A percentile compares a stretch with the other conserved stretches of the same genome.
These are phyloP conservation scores for Platysteira castanea DNA, from an alignment of 2,113 vertebrate species.

Conservation along the genomic window DNA sequence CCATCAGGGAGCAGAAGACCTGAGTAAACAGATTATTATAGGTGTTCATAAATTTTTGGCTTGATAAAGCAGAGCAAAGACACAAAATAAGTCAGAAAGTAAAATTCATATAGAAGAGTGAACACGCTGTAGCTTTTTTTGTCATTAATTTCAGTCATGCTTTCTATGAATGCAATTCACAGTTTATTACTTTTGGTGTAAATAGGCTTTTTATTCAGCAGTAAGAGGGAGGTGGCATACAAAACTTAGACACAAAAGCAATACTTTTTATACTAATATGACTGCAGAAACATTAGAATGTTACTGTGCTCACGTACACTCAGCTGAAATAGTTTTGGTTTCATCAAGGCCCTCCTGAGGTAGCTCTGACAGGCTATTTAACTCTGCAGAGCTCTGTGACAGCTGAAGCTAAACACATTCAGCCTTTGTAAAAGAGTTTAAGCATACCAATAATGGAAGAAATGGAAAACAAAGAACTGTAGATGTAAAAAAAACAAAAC, in stretches of 20 bases:
- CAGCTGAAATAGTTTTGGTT: background rate
- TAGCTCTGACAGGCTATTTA: conserved; percentile 20
- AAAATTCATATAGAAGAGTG: background rate
- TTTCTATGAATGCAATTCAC: background rate
- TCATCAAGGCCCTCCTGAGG: conserved; percentile 5
- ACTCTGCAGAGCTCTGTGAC: background rate
- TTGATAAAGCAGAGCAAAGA: background rate
- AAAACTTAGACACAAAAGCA: background rate
- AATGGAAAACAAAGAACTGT: background rate
- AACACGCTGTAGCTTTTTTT: background rate
- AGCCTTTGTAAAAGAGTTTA: background rate
- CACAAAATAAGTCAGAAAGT: background rate
- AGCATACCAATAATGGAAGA: background rate
- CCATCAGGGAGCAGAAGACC: background rate
- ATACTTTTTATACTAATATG: background rate
- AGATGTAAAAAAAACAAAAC: background rate
- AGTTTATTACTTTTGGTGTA: background rate
- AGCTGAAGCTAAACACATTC: conserved; percentile 21
- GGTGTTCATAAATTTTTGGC: background rate
- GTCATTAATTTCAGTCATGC: background rate
- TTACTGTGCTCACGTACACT: background rate
- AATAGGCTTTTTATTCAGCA: background rate
- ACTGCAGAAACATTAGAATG: background rate
- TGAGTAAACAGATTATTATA: background rate
- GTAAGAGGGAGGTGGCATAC: background rate